Conservation (phyloP, 2,888 invertebrate species). For the Uropetala carovei region DNA sequence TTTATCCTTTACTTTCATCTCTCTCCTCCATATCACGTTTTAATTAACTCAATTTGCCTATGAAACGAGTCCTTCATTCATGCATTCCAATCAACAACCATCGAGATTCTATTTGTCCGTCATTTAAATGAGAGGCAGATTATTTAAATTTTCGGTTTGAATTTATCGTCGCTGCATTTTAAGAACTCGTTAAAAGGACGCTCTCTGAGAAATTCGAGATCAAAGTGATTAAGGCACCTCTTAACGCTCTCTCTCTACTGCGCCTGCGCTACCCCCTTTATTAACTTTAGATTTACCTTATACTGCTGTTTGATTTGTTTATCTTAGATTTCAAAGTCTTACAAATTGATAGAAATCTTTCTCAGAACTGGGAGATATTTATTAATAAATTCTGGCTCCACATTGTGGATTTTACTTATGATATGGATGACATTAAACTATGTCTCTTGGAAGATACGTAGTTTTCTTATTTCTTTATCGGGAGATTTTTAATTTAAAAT, state of each 20-base stretch:
- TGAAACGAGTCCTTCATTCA: not conserved
- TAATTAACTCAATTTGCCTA: conserved; percentile 29
- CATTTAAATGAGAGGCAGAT: conserved; percentile 39
- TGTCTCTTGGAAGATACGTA: too few relatives aligned
- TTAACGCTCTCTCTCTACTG: not conserved
- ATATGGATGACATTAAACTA: too few relatives aligned
- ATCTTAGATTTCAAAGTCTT: too few relatives aligned
- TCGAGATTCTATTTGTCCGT: not conserved
- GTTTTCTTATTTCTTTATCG: too few relatives aligned
- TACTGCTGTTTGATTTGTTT: too few relatives aligned
- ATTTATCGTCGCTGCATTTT: not conserved
- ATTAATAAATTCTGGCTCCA: too few relatives aligned
- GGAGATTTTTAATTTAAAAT: too few relatives aligned
- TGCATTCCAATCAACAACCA: not conserved
- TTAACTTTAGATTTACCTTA: too few relatives aligned
- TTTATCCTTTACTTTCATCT: not conserved
- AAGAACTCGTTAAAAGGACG: not conserved
- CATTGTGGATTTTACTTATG: too few relatives aligned
- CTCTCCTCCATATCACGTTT: not conserved
- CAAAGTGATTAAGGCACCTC: not conserved
- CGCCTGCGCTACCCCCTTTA: not conserved
- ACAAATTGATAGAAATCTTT: too few relatives aligned
- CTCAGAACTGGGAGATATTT: too few relatives aligned
- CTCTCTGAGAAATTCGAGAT: too few relatives aligned
- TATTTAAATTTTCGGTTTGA: conserved; percentile 47